A percentile compares a stretch with the other conserved stretches of the same genome.
Evolutionary conservation across 1,140 invertebrate species (phyloP).

Genomic region (Episyrphus balteatus): DNA sequence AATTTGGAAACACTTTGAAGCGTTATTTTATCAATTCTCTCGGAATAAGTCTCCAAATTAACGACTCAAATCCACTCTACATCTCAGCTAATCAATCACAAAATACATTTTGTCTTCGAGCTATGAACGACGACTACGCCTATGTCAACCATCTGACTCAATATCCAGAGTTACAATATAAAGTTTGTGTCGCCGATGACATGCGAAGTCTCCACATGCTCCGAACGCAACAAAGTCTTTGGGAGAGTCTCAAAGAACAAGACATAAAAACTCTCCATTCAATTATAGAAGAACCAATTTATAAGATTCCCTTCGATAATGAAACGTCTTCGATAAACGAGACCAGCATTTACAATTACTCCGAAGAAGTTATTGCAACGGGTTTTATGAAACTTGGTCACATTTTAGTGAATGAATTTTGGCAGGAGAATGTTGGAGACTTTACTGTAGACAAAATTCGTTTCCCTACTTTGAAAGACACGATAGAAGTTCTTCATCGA

Average conservation of each 20-base stretch:
- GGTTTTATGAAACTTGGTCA: constrained; percentile 67
- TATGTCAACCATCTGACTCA: constrained; percentile 56
- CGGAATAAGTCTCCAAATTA: constrained; percentile 67
- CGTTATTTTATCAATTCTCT: constrained; percentile 76
- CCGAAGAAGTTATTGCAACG: constrained; percentile 63
- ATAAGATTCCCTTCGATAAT: constrained; percentile 61
- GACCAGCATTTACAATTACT: constrained; percentile 64
- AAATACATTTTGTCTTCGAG: constrained; percentile 61
- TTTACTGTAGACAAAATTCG: constrained; percentile 56
- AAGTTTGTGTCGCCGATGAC: constrained; percentile 69
- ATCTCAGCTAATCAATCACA: constrained; percentile 56
- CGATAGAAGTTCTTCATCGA: constrained; percentile 67
- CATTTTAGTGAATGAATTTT: constrained; percentile 71
- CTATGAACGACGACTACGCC: constrained; percentile 64
- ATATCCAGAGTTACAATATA: constrained; percentile 64
- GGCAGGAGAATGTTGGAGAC: constrained; percentile 73
- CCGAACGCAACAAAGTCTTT: constrained; percentile 59
- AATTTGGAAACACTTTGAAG: constrained; percentile 71
- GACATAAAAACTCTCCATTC: constrained; percentile 63
- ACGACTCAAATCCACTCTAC: constrained; percentile 65
- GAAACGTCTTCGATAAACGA: constrained; percentile 50
- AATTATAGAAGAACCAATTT: constrained; percentile 67
- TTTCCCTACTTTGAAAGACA: constrained; percentile 64
- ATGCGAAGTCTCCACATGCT: constrained; percentile 61
- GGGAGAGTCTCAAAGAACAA: constrained; percentile 67